Base-by-base conservation (phyloP, 2,888 invertebrate species). In the Xylocampa areola region DNA sequence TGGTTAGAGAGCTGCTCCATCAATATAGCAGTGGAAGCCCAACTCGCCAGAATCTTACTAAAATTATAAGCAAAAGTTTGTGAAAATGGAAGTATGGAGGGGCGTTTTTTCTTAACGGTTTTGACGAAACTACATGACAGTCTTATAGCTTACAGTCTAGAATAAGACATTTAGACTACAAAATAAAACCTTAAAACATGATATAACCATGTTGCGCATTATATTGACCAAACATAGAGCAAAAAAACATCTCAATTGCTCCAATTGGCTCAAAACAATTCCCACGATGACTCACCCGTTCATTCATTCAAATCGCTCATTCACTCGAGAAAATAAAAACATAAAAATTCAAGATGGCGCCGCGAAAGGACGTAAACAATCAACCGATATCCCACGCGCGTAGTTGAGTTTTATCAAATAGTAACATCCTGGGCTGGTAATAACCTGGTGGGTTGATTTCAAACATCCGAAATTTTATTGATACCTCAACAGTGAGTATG, bases 351-450 rank as follows among this genome's bases (percentile, higher is more conserved):
- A 81, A 79, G 68, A 76, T 77, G 76, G 74, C 76, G 72, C 60
- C 70, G 48, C 29, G 30, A 80, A 79, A 83, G 86, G 83, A 84
- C 84, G 86, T 81, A 82, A 84, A 85, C 82, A 86, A 84, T 81
- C 81, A 81, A 68, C 67, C 59, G 71, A 68, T 73, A 81, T 81
- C 88, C 86, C 86, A 87, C 88, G 84, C 85, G 68, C 65, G 73
- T 73, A 77, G 77, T 76, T 73, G 78, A 74, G 72, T 73, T 77
- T 78, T 80, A 84, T 84, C 82, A 83, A 73, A 80, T 80, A 79
- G 76, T 75, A 76, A 84, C 85, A 85, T 86, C 86, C 86, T 81
- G 84, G 73, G 68, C 50, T 67, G 30, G 48, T 49, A 58, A 69
- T 78, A 67, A 69, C 54, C 61, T 55, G 19, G 69, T 78, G 77